These are phyloP conservation scores for Amblyteles armatorius DNA, from an alignment of 2,888 invertebrate species.

Conservation along the genomic window DNA sequence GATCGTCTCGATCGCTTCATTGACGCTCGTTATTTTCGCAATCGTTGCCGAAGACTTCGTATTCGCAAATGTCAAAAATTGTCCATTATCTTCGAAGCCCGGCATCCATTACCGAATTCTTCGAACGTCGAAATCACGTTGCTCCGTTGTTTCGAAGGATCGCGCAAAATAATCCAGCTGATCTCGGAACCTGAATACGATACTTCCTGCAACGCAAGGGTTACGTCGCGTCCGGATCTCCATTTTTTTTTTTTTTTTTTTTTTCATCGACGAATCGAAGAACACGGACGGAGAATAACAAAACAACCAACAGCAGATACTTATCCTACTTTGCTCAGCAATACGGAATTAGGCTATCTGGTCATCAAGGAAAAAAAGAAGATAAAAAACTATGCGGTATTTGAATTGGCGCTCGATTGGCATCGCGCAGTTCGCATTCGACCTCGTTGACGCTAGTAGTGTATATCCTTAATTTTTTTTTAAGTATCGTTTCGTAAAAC, in stretches of 20 bases:
- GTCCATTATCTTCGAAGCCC: background rate
- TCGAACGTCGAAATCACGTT: slow-evolving; percentile 2
- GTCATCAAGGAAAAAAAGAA: slow-evolving; percentile 27
- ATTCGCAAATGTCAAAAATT: background rate
- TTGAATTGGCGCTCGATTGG: slow-evolving; percentile 25
- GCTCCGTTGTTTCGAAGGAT: background rate
- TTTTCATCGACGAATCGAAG: background rate
- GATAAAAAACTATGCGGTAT: slow-evolving; percentile 13
- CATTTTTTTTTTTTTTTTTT: background rate
- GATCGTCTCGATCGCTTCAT: slow-evolving; percentile 13
- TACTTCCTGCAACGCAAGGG: background rate
- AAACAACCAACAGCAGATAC: slow-evolving; percentile 27
- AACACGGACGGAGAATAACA: background rate
- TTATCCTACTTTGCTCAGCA: slow-evolving; percentile 32
- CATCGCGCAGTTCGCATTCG: slow-evolving; percentile 18
- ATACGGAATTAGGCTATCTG: slow-evolving; percentile 28
- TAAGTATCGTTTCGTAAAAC: too few species aligned
- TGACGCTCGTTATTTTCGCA: background rate
- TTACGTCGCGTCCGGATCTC: background rate
- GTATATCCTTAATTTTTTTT: background rate
- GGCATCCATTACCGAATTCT: slow-evolving; percentile 9
- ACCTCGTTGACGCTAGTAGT: slow-evolving; percentile 7
- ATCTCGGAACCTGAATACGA: background rate
- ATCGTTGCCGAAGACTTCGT: background rate
- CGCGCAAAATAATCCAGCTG: background rate